A percentile compares a stretch with the other conserved stretches of the same genome.
These are phyloP conservation scores for Sus cebifrons DNA, from an alignment of 2,797 vertebrate genomes.

Conservation along the genomic window DNA sequence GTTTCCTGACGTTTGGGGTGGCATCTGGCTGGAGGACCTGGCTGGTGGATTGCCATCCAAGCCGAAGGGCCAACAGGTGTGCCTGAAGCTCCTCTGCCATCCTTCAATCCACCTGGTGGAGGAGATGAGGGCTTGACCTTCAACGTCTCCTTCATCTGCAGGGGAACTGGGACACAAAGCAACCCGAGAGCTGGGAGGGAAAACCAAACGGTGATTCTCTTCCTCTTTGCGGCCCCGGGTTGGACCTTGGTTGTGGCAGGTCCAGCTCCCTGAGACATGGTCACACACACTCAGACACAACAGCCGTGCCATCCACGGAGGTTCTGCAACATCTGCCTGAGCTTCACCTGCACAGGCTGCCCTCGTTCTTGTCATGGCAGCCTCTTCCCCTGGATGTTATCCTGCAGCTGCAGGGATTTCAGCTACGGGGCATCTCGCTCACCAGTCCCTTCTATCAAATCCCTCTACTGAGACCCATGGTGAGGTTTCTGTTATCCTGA, in stretches of 20 bases:
- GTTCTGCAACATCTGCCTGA: background rate
- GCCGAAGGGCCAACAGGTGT: background rate
- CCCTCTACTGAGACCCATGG: rapidly evolving
- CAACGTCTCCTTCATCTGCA: rapidly evolving
- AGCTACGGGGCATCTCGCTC: background rate
- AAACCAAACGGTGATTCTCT: background rate
- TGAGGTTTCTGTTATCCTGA: rapidly evolving
- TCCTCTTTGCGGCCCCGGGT: rapidly evolving
- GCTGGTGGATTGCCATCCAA: no score
- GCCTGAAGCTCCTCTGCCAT: background rate
- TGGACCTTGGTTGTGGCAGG: rapidly evolving
- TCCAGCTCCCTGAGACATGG: rapidly evolving
- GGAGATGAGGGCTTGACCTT: background rate
- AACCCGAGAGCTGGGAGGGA: no score
- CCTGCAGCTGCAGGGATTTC: background rate
- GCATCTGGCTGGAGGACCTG: rapidly evolving
- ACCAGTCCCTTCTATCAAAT: background rate
- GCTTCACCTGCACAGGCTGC: rapidly evolving
- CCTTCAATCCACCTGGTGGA: rapidly evolving
- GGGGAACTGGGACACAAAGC: background rate
- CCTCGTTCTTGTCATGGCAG: rapidly evolving
- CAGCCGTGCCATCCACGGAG: rapidly evolving
- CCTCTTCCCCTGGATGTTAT: rapidly evolving
- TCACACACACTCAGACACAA: background rate
- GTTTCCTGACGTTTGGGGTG: background rate